A percentile compares a stretch with the other conserved stretches of the same genome.
phyloP scores from a whole-genome alignment of 1,140 invertebrate genomes.

The Apocrypta bakeri region DNA sequence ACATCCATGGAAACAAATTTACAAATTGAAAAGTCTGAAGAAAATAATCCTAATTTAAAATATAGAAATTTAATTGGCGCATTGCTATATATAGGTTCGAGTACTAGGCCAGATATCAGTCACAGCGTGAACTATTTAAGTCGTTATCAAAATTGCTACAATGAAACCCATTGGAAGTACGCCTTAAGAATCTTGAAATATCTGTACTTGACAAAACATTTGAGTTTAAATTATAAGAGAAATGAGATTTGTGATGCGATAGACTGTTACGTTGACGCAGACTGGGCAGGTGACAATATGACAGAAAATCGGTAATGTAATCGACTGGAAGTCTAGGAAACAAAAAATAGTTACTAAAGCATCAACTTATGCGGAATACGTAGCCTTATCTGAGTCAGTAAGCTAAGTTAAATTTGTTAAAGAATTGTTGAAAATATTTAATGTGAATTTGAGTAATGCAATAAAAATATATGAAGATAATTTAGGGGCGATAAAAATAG shows the following conservation, averaged over 20 bases:
- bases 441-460: not conserved
- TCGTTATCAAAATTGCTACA: not conserved
- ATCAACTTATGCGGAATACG: not conserved
- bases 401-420: not conserved
- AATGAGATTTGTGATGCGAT: not conserved
- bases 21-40: not conserved
- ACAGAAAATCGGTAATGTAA: slow-evolving; percentile 18
- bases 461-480: slow-evolving; percentile 8
- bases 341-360: not conserved
- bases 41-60: not conserved
- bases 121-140: slow-evolving; percentile 16
- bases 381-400: slow-evolving; percentile 6
- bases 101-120: slow-evolving; percentile 6
- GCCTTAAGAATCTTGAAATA: slow-evolving; percentile 1
- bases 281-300: slow-evolving; percentile 5
- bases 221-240: not conserved
- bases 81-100: not conserved
- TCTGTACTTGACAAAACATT: slow-evolving; percentile 1
- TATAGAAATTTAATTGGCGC: slow-evolving; percentile 14
- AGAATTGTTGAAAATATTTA: not conserved
- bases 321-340: not conserved
- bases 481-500: not conserved
- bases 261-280: not conserved
- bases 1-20: not conserved
- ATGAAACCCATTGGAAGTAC: slow-evolving; percentile 16